Percentiles rank a stretch among this genome's conserved stretches.
Conservation (phyloP, 1,140 invertebrate species). For the Drosophila ohnishii region DNA sequence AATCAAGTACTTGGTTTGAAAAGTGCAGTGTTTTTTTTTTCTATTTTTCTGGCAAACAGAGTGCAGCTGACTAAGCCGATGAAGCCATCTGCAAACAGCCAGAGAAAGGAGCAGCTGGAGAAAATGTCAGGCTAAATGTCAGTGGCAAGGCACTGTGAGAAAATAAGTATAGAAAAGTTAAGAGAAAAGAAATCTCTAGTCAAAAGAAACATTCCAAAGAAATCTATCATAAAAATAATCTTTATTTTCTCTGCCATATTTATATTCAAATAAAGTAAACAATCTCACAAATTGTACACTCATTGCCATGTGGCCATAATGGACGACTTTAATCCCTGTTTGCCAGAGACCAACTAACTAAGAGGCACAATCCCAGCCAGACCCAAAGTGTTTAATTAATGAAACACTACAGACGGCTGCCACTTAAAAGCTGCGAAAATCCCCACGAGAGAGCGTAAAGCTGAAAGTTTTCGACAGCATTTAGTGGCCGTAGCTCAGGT, state of each 20-base stretch:
- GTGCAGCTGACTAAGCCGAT: slow-evolving; percentile 53
- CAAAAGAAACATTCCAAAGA: no score
- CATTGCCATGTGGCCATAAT: not conserved
- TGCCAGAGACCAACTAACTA: slow-evolving; percentile 9
- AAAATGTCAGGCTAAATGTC: slow-evolving; percentile 32
- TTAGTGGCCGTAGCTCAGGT: slow-evolving; percentile 65
- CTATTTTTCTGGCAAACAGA: slow-evolving; percentile 14
- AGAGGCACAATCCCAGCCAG: not conserved
- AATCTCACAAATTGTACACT: not conserved
- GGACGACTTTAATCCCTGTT: not conserved
- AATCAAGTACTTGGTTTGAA: slow-evolving; percentile 22
- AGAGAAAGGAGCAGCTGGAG: slow-evolving; percentile 4
- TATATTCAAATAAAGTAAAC: not conserved
- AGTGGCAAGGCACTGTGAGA: slow-evolving; percentile 8
- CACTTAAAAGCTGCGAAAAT: slow-evolving; percentile 34
- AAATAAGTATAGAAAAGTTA: not conserved
- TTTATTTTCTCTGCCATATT: not conserved
- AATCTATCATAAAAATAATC: no score
- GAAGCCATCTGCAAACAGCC: slow-evolving; percentile 22
- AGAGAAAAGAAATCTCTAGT: not conserved
- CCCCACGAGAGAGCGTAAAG: slow-evolving; percentile 14
- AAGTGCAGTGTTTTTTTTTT: slow-evolving; percentile 15
- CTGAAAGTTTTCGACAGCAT: slow-evolving; percentile 58
- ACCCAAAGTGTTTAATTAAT: slow-evolving; percentile 62
- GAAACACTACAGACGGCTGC: slow-evolving; percentile 50